Percentiles rank a stretch among this genome's conserved stretches.
Evolutionary conservation across 2,113 vertebrate genomes (phyloP).

Genomic region (Ammodramus savannarum): DNA sequence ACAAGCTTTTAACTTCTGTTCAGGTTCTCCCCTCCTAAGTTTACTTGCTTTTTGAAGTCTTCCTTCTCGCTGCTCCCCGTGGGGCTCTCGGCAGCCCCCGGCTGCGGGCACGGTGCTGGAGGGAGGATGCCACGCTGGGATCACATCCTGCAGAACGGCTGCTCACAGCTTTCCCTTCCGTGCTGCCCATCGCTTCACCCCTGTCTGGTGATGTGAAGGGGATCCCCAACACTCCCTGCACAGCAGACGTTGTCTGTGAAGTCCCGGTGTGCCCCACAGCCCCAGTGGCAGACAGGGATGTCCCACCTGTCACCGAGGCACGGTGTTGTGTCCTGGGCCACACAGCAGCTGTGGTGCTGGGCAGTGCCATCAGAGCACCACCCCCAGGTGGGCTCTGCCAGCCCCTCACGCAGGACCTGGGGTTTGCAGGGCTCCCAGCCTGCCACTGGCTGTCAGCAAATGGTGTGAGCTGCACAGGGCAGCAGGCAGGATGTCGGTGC

Average conservation of each 20-base stretch:
- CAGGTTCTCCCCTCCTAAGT: background rate
- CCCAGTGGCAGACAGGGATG: rapidly evolving
- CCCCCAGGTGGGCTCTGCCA: background rate
- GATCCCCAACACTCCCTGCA: background rate
- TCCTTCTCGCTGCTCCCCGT: background rate
- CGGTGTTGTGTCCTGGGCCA: rapidly evolving
- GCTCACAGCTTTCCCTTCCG: background rate
- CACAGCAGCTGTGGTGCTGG: rapidly evolving
- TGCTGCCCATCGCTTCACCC: background rate
- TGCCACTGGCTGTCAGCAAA: background rate
- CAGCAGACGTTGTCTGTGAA: rapidly evolving
- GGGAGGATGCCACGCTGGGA: background rate
- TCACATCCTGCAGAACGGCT: background rate
- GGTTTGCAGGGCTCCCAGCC: background rate
- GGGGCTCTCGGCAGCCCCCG: rapidly evolving
- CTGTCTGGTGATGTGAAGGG: background rate
- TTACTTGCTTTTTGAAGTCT: background rate
- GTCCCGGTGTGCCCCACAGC: background rate
- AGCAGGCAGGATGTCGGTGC: rapidly evolving
- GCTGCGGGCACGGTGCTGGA: background rate
- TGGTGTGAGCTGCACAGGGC: background rate
- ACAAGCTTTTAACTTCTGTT: constrained; percentile 27
- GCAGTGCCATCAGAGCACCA: rapidly evolving
- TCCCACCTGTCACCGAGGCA: rapidly evolving
- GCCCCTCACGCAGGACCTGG: background rate